phyloP scores from a whole-genome alignment of 2,888 invertebrate species.

The Metallyticus violacea region DNA sequence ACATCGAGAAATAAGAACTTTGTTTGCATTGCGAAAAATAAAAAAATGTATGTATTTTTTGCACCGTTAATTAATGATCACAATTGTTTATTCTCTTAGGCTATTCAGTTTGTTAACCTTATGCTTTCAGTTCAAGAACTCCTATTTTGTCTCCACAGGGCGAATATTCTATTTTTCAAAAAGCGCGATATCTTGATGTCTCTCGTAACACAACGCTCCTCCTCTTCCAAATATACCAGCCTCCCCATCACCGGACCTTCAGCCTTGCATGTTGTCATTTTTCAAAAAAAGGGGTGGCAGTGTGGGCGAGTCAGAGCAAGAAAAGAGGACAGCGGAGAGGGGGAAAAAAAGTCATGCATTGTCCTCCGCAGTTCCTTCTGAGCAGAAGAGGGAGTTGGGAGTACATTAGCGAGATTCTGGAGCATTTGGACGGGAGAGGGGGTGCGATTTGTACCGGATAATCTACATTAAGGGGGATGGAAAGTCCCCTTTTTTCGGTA shows the following conservation, averaged over 20 bases:
- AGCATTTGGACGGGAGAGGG: constrained; percentile 15
- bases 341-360: constrained; percentile 16
- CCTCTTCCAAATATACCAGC: constrained; percentile 3
- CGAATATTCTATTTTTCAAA: neutral
- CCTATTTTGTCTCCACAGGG: neutral
- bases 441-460: constrained; percentile 22
- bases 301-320: neutral
- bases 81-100: no score
- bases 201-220: neutral
- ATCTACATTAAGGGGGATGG: constrained; percentile 17
- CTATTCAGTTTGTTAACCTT: no score
- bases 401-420: constrained; percentile 23
- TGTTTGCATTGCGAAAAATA: no score
- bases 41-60: no score
- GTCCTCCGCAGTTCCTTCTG: constrained; percentile 11
- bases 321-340: neutral
- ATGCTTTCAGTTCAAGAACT: neutral
- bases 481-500: neutral
- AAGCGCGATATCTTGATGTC: neutral
- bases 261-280: constrained; percentile 24
- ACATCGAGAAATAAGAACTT: no score
- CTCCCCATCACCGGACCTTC: constrained; percentile 15
- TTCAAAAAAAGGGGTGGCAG: constrained; percentile 11
- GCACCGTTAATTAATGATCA: no score
- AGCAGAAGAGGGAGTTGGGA: neutral